Conservation (phyloP, 2,113 vertebrate genomes). For the Morone saxatilis region DNA sequence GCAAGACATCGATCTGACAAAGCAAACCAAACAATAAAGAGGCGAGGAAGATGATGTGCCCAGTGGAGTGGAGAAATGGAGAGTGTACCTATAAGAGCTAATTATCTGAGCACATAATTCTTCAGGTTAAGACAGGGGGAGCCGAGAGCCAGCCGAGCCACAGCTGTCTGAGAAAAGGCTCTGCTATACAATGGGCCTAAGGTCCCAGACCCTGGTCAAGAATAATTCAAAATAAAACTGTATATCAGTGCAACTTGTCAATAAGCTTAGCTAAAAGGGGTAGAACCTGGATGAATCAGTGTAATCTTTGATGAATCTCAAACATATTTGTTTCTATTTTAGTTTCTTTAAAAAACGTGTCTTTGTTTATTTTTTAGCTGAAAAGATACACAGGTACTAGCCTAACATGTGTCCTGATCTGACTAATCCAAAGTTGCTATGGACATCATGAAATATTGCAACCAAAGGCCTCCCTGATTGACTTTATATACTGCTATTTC, state of each 20-base stretch:
- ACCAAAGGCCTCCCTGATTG: not conserved
- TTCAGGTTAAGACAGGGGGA: conserved; percentile 86
- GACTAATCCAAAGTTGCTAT: not conserved
- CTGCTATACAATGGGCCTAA: conserved; percentile 50
- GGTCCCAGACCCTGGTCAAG: conserved; percentile 64
- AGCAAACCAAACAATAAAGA: conserved; percentile 90
- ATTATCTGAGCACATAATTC: conserved; percentile 88
- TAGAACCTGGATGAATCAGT: conserved; percentile 29
- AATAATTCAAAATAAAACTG: conserved; percentile 59
- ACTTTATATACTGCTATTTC: conserved; percentile 1
- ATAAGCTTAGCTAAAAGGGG: conserved; percentile 31
- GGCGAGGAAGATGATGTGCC: conserved; percentile 88
- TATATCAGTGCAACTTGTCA: conserved; percentile 30
- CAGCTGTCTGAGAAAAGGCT: conserved; percentile 72
- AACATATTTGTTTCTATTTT: not conserved
- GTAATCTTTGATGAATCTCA: not conserved
- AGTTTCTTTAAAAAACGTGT: not conserved
- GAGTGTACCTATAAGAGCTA: conserved; percentile 88
- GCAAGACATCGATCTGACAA: conserved; percentile 89
- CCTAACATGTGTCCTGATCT: not conserved
- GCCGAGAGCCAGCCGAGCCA: conserved; percentile 75
- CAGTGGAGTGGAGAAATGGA: conserved; percentile 87
- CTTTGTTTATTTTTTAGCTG: not conserved
- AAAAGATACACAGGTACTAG: not conserved
- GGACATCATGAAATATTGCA: not conserved